Evolutionary conservation across 2,888 invertebrate genomes (phyloP).

Genomic region (Glyphotaelius pellucidus): DNA sequence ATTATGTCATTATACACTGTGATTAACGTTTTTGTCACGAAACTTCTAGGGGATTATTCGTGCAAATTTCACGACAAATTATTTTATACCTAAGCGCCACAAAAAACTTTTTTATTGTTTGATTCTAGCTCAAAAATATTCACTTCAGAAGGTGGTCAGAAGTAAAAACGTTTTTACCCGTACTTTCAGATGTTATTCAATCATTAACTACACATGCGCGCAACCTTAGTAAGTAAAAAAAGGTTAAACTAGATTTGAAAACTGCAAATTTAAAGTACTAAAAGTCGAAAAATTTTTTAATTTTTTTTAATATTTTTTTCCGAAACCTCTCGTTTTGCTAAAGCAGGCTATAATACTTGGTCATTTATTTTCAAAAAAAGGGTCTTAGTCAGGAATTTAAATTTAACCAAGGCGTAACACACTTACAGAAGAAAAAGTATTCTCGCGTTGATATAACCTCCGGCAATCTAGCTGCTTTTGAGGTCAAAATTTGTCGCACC

Average conservation of each 20-base stretch:
- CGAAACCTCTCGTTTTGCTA: background rate
- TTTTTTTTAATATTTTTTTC: background rate
- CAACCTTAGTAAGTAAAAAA: background rate
- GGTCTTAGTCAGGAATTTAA: background rate
- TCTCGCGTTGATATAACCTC: conserved; percentile 11
- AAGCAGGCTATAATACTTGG: background rate
- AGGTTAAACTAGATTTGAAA: background rate
- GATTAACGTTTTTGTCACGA: background rate
- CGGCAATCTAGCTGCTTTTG: conserved; percentile 46
- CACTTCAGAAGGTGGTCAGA: background rate
- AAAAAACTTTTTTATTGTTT: no score
- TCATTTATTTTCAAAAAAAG: background rate
- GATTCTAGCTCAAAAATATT: no score
- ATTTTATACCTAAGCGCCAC: no score
- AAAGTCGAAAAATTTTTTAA: background rate
- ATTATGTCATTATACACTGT: background rate
- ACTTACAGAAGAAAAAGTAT: background rate
- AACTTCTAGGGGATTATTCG: background rate
- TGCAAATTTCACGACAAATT: no score
- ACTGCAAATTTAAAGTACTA: background rate
- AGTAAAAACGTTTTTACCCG: background rate
- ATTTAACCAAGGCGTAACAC: background rate
- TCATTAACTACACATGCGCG: background rate
- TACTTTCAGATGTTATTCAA: background rate
- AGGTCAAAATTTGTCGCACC: conserved; percentile 65